Evolutionary conservation across 2,113 vertebrate genomes (phyloP), one percentile per base, ranked within the genome.

Genomic region (Rhinogobius similis): DNA sequence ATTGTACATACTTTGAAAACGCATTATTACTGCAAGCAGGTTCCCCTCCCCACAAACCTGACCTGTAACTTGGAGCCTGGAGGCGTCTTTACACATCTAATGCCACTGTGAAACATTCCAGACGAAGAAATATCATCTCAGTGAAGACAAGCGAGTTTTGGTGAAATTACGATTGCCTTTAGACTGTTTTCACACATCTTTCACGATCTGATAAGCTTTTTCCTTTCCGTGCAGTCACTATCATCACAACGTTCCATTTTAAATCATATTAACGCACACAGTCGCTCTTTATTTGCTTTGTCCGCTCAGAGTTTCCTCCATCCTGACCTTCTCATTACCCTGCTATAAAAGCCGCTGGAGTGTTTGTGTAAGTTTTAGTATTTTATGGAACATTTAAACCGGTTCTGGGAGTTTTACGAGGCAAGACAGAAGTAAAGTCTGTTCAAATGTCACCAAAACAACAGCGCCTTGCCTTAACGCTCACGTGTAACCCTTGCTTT

Each of bases 281-380:
- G 2, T 7, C 16, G 23, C 65, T 39, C 76, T 68, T 70, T 44
- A 58, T 65, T 5, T 13, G 50, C 24, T 66, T 14, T 53, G 20
- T 27, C 48, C 52, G 44, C 62, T 16, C 29, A 0, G 9, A 7
- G 16, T 36, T 2, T 36, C 29, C 29, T 68, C 73, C 61, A 64
- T 32, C 67, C 72, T 56, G 32, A 67, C 55, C 43, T 64, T 77
- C 66, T 70, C 71, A 74, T 86, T 79, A 82, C 70, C 72, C 65
- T 50, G 55, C 74, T 67, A 29, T 76, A 83, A 81, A 68, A 8
- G 70, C 72, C 64, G 43, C 66, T 83, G 75, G 88, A 65, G 82
- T 76, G 74, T 90, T 91, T 85, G 86, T 86, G 68, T 81, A 86
- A 52, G 66, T 82, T 82, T 85, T 73, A 71, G 85, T 85, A 82